Evolutionary conservation across 2,797 vertebrate genomes (phyloP).

Genomic region (Pelobates cultripes): DNA sequence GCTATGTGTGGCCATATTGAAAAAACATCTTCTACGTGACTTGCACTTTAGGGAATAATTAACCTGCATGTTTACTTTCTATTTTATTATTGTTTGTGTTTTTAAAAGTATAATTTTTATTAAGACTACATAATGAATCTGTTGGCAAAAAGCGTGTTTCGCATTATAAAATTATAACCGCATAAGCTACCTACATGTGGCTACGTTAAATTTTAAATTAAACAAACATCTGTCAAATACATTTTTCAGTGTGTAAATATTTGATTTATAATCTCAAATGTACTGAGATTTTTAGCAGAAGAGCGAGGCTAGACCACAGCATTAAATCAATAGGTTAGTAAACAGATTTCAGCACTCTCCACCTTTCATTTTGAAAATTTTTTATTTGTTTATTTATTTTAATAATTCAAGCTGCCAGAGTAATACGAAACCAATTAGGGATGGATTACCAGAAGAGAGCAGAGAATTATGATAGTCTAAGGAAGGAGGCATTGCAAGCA

Average conservation of each 20-base stretch:
- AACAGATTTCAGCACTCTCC: background rate
- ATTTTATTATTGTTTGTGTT: too few species aligned
- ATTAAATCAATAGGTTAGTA: background rate
- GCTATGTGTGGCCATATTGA: too few species aligned
- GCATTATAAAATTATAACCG: too few species aligned
- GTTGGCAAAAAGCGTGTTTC: too few species aligned
- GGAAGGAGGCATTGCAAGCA: background rate
- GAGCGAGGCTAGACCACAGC: too few species aligned
- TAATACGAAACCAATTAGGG: background rate
- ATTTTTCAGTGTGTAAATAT: slow-evolving; percentile 1
- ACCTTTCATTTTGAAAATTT: background rate
- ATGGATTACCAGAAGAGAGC: background rate
- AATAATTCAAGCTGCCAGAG: slow-evolving; percentile 1
- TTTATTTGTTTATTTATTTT: slow-evolving; percentile 11
- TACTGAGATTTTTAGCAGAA: background rate
- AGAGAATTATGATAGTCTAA: background rate
- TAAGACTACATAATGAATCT: too few species aligned
- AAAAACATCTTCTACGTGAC: too few species aligned
- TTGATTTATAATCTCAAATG: background rate
- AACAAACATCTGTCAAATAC: slow-evolving; percentile 28
- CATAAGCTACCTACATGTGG: slow-evolving; percentile 6
- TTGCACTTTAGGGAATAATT: too few species aligned
- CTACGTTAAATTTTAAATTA: slow-evolving; percentile 29
- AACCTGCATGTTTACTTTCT: too few species aligned
- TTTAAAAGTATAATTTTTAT: too few species aligned